A percentile compares a stretch with the other conserved stretches of the same genome.
phyloP scores from a whole-genome alignment of 2,888 invertebrate genomes.

The Creontiades dilutus region DNA sequence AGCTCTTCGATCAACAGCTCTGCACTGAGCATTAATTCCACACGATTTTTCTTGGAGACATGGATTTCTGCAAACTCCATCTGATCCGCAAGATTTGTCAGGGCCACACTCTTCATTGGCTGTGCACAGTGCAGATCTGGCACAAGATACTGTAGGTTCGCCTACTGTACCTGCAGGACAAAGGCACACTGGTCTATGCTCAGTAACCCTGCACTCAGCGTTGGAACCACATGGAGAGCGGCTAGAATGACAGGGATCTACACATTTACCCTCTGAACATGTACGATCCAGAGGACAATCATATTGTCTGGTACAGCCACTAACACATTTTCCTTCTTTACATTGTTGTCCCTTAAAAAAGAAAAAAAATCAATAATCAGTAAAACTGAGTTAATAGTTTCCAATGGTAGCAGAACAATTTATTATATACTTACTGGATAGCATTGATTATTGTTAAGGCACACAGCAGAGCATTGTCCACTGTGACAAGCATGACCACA shows the following conservation, averaged over 20 bases:
- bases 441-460: slow-evolving; percentile 81
- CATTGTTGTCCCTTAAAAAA: slow-evolving; percentile 86
- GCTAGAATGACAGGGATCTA: slow-evolving; percentile 84
- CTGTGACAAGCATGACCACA: slow-evolving; percentile 89
- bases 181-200: slow-evolving; percentile 90
- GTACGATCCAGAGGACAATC: slow-evolving; percentile 89
- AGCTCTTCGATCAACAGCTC: slow-evolving; percentile 86
- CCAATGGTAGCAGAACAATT: not conserved
- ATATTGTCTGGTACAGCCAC: slow-evolving; percentile 88
- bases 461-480: slow-evolving; percentile 70
- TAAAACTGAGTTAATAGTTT: not conserved
- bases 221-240: slow-evolving; percentile 87
- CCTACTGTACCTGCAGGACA: slow-evolving; percentile 91
- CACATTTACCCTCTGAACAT: slow-evolving; percentile 84
- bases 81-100: slow-evolving; percentile 83
- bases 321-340: slow-evolving; percentile 84
- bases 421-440: slow-evolving; percentile 78
- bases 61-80: slow-evolving; percentile 89
- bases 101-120: slow-evolving; percentile 59
- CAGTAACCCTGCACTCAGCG: slow-evolving; percentile 88
- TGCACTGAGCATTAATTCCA: slow-evolving; percentile 91
- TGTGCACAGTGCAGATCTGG: slow-evolving; percentile 79
- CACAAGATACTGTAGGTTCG: slow-evolving; percentile 87
- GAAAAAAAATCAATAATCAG: not conserved
- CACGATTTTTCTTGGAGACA: slow-evolving; percentile 88